Evolutionary conservation across 2,113 vertebrate genomes (phyloP), one percentile per base, ranked within the genome.

Genomic region (Thryonomys swinderianus): DNA sequence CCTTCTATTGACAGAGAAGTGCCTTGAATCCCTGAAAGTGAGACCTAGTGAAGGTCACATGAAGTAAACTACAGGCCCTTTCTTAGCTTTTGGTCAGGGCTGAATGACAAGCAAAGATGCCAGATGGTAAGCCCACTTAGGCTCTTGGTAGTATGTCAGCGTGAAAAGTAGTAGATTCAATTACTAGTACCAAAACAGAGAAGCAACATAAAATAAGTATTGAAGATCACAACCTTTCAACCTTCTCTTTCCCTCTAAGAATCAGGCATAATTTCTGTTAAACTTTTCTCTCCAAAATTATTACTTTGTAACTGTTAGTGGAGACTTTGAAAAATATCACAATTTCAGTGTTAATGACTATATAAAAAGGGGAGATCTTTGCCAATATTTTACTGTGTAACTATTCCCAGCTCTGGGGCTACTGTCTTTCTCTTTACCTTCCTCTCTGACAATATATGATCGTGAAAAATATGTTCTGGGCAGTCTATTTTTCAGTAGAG

Each of bases 251-350:
- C 8, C 32, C 18, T 42, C 23, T 53, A 53, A 62, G 18, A 11
- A 51, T 76, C 71, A 85, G 59, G 10, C 7, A 32, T 66, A 82
- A 6, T 71, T 42, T 73, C 9, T 76, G 76, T 80, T 18, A 84
- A 67, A 20, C 2, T 66, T 80, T 25, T 21, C 57, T 83, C 90
- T 87, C 27, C 55, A 92, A 92, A 90, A 92, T 45, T n/a, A 89
- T 59, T 64, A 62, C 40, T 88, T 95, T 61, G 34, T 21, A 87
- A 87, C 79, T 84, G 57, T 80, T 80, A 85, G 27, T 3, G 84
- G 34, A 0, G 37, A 69, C 40, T 13, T 62, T 90, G 34, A 45
- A 86, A 92, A 89, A 87, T 37, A 91, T 78, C 30, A 88, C 4
- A 73, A 64, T 69, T 82, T 42, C 23, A 66, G 5, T 71, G 5